Evolutionary conservation across 2,888 invertebrate genomes (phyloP).

Genomic region (Cynaeus angustus): DNA sequence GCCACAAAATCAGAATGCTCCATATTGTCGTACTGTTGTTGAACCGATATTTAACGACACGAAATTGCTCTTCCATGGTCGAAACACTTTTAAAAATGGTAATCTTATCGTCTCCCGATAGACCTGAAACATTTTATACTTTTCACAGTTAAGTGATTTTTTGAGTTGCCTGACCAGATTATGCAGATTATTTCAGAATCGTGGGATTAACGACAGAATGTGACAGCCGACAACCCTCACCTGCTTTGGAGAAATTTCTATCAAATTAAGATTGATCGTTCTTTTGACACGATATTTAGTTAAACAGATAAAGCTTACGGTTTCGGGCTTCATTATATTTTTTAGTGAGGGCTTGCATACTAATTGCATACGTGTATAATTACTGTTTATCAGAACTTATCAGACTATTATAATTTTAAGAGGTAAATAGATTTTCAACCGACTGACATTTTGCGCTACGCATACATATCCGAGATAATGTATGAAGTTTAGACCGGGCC

Average conservation of each 20-base stretch:
- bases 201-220: slow-evolving; percentile 39
- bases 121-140: slow-evolving; percentile 57
- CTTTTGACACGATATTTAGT: slow-evolving; percentile 15
- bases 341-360: neutral
- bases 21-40: neutral
- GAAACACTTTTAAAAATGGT: slow-evolving; percentile 47
- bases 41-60: neutral
- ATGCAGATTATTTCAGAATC: slow-evolving; percentile 56
- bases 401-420: slow-evolving; percentile 2
- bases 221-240: slow-evolving; percentile 51
- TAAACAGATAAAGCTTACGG: slow-evolving; percentile 20
- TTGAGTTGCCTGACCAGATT: slow-evolving; percentile 56
- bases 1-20: too few species aligned
- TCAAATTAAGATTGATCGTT: slow-evolving; percentile 54
- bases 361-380: slow-evolving; percentile 10
- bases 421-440: slow-evolving; percentile 26
- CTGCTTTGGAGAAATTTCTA: slow-evolving; percentile 53
- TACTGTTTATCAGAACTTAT: slow-evolving; percentile 4
- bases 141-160: slow-evolving; percentile 58
- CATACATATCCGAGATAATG: slow-evolving; percentile 32
- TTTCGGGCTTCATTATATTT: slow-evolving; percentile 7
- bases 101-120: slow-evolving; percentile 54
- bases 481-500: slow-evolving; percentile 33
- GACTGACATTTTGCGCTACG: slow-evolving; percentile 29
- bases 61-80: slow-evolving; percentile 22